phyloP scores from a whole-genome alignment of 2,888 invertebrate species.

The Coleophora flavipennella region DNA sequence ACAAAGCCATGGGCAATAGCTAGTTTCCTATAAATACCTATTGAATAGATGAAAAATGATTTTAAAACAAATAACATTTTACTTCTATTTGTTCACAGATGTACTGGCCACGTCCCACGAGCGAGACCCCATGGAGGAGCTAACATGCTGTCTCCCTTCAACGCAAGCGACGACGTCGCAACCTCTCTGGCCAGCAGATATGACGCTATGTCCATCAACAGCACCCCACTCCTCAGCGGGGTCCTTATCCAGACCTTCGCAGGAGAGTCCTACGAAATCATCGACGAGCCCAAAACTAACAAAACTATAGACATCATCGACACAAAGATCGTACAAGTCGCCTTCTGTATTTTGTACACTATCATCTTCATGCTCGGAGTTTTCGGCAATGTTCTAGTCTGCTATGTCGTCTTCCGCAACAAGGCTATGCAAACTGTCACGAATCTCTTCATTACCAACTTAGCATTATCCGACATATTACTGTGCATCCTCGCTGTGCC shows the following conservation, averaged over 20 bases:
- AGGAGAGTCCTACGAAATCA: constrained; percentile 55
- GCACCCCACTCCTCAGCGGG: constrained; percentile 40
- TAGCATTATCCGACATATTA: constrained; percentile 95
- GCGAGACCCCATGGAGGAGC: constrained; percentile 14
- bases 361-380: constrained; percentile 91
- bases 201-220: constrained; percentile 51
- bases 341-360: constrained; percentile 84
- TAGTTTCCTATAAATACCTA: too few relatives aligned
- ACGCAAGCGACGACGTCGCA: constrained; percentile 28
- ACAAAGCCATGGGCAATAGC: too few relatives aligned
- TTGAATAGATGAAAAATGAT: too few relatives aligned
- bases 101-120: constrained; percentile 29
- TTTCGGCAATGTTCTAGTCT: constrained; percentile 92
- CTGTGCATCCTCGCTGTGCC: constrained; percentile 93
- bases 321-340: constrained; percentile 77
- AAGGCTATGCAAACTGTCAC: constrained; percentile 98
- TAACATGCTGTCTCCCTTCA: constrained; percentile 37
- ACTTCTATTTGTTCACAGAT: constrained; percentile 43
- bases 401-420: constrained; percentile 93
- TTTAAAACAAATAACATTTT: background rate
- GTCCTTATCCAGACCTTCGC: constrained; percentile 56
- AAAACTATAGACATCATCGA: constrained; percentile 74
- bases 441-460: constrained; percentile 96
- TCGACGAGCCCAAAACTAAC: constrained; percentile 55
- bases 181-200: constrained; percentile 28